Conservation (phyloP, 2,113 vertebrate species). For the Phylloscopus trochilus region DNA sequence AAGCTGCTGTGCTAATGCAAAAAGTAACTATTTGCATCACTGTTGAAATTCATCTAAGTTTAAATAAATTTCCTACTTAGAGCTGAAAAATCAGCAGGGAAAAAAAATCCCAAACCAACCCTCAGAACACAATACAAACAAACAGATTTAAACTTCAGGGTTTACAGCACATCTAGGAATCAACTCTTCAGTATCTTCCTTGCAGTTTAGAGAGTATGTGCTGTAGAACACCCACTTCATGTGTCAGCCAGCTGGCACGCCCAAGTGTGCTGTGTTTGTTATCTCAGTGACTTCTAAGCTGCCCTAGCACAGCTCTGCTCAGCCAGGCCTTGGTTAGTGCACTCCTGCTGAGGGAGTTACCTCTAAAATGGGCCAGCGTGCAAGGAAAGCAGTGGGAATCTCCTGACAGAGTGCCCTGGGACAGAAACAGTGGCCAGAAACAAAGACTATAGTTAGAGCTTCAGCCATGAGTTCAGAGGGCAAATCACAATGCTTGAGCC, state of each 20-base stretch:
- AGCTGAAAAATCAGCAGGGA: neutral
- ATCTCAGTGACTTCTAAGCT: neutral
- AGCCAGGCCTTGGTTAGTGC: neutral
- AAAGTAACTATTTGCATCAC: neutral
- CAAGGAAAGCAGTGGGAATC: neutral
- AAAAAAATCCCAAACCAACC: neutral
- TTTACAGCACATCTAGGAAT: neutral
- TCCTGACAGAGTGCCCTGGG: neutral
- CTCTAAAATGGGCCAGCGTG: neutral
- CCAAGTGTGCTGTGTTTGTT: neutral
- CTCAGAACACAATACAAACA: neutral
- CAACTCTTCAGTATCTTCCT: neutral
- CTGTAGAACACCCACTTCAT: neutral
- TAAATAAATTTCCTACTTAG: neutral
- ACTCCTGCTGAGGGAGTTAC: neutral
- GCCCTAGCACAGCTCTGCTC: neutral
- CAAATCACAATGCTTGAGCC: neutral
- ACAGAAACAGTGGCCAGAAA: neutral
- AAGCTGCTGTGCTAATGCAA: neutral
- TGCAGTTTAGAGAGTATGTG: neutral
- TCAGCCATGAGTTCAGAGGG: neutral
- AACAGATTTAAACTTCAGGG: neutral
- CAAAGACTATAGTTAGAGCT: neutral
- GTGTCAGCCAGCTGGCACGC: neutral
- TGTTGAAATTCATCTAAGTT: neutral